Percentiles rank a stretch among this genome's conserved stretches.
Evolutionary conservation across 2,797 vertebrate genomes (phyloP).

Genomic region (Paramormyrops hopkinsi): DNA sequence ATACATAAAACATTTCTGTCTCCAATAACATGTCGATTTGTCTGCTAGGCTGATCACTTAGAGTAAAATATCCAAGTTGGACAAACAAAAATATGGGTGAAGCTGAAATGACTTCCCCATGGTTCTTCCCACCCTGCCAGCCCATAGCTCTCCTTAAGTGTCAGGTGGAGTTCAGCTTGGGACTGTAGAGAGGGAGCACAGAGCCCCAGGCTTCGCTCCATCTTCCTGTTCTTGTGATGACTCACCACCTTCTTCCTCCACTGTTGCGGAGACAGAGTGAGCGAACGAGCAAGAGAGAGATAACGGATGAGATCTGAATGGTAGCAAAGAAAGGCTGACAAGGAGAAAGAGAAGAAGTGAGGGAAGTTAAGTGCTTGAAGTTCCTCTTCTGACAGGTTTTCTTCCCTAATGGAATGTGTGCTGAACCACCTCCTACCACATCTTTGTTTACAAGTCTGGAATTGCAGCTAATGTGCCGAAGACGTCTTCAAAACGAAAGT

Average conservation of each 20-base stretch:
- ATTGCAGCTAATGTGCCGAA: not conserved
- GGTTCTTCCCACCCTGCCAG: not conserved
- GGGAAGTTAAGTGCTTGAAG: not conserved
- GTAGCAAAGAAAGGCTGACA: constrained; percentile 2
- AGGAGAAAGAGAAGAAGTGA: constrained; percentile 5
- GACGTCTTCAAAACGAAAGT: not conserved
- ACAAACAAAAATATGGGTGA: not conserved
- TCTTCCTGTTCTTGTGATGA: constrained; percentile 51
- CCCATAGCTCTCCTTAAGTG: not conserved
- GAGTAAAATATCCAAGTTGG: not conserved
- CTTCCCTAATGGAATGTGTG: not conserved
- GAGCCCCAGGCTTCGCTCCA: not conserved
- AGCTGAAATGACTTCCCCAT: not conserved
- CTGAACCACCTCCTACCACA: not conserved
- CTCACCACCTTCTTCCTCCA: constrained; percentile 43
- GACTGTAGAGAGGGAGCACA: not conserved
- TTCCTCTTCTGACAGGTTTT: not conserved
- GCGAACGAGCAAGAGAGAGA: constrained; percentile 27
- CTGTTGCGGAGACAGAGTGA: constrained; percentile 35
- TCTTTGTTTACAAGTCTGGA: constrained; percentile 8
- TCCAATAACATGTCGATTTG: not conserved
- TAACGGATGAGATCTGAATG: constrained; percentile 19
- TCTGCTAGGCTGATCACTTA: not conserved
- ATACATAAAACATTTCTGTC: not conserved
- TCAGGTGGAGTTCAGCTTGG: not conserved